Base-by-base conservation (phyloP, 2,888 invertebrate species). In the Phortica okadai region DNA sequence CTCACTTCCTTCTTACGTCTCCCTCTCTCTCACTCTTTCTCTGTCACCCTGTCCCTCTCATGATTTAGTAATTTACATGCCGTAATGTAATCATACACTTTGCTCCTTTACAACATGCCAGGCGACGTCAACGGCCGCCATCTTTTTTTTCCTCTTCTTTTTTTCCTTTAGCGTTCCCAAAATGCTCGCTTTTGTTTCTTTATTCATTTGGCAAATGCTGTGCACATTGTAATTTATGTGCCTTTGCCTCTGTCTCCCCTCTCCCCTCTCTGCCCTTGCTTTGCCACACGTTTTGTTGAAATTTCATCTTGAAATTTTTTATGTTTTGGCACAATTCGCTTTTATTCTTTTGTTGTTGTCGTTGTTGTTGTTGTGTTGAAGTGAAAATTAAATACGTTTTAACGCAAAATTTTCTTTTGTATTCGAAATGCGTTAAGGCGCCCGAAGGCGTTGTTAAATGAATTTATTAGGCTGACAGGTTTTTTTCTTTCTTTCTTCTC, bases 71-170 rank as follows among this genome's bases (percentile, higher is more conserved):
- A 66, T 66, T 42, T 66, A 66, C 42, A 66, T 14, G 66, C 42
- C 8, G 10, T 21, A 66, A 41, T 66, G 66, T 66, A 66, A 66
- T 66, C 66, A 66, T 41, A 41, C 7, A 59, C n/a, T 10, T 59
- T 11, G 21, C 59, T 7, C 70, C 76, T 81, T 80, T 81, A 80
- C 78, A 76, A 56, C 56, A n/a, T 33, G 70, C 8, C 70, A 54
- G 70, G 41, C 14, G 67, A 8, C 73, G 74, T 87, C 87, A 87
- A 88, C 86, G 84, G 74, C 77, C 73, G 77, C 75, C 81, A 82
- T 83, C 81, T 80, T 79, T 83, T 33, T 33, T 33, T 33, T 33
- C 4, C 4, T 33, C 4, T 33, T 33, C 1, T 5, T 33, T 33
- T 33, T 80, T 67, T 21, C 8, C 7, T 42, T 33, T 4, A n/a